Evolutionary conservation across 1,140 invertebrate species (phyloP).

Genomic region (Calosoma granatense): DNA sequence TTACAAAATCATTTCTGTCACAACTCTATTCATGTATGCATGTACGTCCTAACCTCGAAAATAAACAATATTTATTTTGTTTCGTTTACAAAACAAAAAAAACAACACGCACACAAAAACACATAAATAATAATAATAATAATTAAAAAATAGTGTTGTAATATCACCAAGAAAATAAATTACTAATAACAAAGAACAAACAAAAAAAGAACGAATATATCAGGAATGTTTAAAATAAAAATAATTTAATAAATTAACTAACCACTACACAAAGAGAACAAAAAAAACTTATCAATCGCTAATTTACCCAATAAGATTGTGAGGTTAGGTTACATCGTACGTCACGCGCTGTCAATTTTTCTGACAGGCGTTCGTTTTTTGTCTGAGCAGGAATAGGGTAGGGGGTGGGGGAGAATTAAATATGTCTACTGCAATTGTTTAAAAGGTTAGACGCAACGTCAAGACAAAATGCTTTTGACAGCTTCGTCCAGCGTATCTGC

Average conservation of each 20-base stretch:
- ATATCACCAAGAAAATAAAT: not conserved
- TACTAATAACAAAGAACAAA: too few relatives aligned
- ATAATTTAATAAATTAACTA: too few relatives aligned
- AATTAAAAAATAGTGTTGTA: not conserved
- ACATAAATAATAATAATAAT: not conserved
- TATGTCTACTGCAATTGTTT: not conserved
- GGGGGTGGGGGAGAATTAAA: too few relatives aligned
- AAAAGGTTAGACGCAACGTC: constrained; percentile 29
- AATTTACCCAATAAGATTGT: too few relatives aligned
- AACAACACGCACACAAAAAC: not conserved
- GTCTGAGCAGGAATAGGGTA: too few relatives aligned
- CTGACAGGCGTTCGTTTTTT: too few relatives aligned
- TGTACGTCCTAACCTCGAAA: not conserved
- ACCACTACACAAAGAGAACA: not conserved
- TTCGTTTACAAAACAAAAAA: not conserved
- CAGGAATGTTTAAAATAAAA: too few relatives aligned
- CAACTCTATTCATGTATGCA: not conserved
- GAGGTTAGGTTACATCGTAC: too few relatives aligned
- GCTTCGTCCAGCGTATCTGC: constrained; percentile 27
- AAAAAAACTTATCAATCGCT: too few relatives aligned
- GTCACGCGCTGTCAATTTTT: too few relatives aligned
- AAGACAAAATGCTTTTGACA: constrained; percentile 31
- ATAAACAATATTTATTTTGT: not conserved
- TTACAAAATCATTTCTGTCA: not conserved
- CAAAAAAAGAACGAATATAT: too few relatives aligned